Evolutionary conservation across 1,140 invertebrate genomes (phyloP).

Genomic region (Sycobia sp.): DNA sequence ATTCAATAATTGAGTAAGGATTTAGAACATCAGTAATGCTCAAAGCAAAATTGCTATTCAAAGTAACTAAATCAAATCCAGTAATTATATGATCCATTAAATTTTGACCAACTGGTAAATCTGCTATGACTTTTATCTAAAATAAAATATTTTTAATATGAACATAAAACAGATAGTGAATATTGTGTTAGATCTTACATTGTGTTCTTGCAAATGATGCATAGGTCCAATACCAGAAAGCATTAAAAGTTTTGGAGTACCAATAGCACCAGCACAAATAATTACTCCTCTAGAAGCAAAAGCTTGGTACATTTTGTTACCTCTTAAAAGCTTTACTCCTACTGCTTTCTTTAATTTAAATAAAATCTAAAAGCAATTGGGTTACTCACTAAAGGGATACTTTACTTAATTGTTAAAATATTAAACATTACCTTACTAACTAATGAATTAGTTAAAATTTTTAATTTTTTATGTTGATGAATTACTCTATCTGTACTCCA

Average conservation of each 20-base stretch:
- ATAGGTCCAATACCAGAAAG: conserved; percentile 80
- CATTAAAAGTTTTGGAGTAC: conserved; percentile 76
- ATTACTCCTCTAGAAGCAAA: conserved; percentile 70
- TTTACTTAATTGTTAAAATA: too few relatives aligned
- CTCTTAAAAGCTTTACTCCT: conserved; percentile 61
- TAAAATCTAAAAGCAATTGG: conserved; percentile 57
- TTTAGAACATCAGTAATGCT: conserved; percentile 61
- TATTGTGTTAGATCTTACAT: conserved; percentile 54
- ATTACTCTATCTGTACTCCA: conserved; percentile 67
- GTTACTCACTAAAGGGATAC: too few relatives aligned
- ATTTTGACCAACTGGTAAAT: conserved; percentile 72
- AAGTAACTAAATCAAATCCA: conserved; percentile 70
- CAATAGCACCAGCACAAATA: conserved; percentile 72
- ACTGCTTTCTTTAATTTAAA: conserved; percentile 60
- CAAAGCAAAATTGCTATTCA: conserved; percentile 63
- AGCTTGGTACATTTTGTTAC: conserved; percentile 51
- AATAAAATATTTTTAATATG: conserved; percentile 16
- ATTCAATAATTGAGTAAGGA: conserved; percentile 62
- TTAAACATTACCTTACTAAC: conserved; percentile 65
- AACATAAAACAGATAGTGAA: neutral
- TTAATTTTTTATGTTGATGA: conserved; percentile 50
- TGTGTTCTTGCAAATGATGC: conserved; percentile 68
- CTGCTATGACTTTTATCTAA: conserved; percentile 59
- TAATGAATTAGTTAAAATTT: conserved; percentile 63
- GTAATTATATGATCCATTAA: conserved; percentile 74